These are phyloP conservation scores for Epicampocera succincta DNA, from an alignment of 2,888 invertebrate species.

Conservation along the genomic window DNA sequence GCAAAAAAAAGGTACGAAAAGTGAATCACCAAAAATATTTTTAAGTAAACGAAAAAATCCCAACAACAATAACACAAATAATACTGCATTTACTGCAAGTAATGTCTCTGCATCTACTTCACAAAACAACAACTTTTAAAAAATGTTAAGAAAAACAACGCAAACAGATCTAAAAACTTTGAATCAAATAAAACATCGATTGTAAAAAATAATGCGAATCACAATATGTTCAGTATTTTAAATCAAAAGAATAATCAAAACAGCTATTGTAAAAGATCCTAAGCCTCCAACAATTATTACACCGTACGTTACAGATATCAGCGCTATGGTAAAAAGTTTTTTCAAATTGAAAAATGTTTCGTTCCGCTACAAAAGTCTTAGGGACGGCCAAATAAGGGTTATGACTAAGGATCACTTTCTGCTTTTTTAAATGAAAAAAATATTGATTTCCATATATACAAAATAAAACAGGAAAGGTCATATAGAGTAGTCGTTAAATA, in stretches of 20 bases:
- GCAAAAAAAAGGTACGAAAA: not conserved
- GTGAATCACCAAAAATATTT: constrained; percentile 8
- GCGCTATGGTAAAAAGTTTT: constrained; percentile 1
- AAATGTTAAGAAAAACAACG: not conserved
- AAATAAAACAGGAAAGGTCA: constrained; percentile 51
- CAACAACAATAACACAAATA: not conserved
- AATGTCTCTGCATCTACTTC: constrained; percentile 1
- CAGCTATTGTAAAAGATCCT: not conserved
- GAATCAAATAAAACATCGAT: not conserved
- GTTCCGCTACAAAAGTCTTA: not conserved
- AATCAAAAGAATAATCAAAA: not conserved
- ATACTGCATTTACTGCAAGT: constrained; percentile 1
- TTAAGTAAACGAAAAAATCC: constrained; percentile 3
- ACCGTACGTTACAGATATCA: not conserved
- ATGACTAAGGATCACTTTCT: constrained; percentile 2
- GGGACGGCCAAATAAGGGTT: not conserved
- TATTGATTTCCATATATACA: constrained; percentile 42
- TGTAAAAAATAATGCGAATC: not conserved
- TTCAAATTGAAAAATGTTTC: not conserved
- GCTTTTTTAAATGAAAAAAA: constrained; percentile 24
- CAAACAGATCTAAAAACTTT: not conserved
- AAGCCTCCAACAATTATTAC: not conserved
- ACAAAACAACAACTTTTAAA: not conserved
- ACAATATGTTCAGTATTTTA: constrained; percentile 1
- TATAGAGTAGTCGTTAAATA: constrained; percentile 56